Percentiles rank a stretch among this genome's conserved stretches.
phyloP scores from a whole-genome alignment of 2,113 vertebrate genomes.

The Cheilinus undulatus region DNA sequence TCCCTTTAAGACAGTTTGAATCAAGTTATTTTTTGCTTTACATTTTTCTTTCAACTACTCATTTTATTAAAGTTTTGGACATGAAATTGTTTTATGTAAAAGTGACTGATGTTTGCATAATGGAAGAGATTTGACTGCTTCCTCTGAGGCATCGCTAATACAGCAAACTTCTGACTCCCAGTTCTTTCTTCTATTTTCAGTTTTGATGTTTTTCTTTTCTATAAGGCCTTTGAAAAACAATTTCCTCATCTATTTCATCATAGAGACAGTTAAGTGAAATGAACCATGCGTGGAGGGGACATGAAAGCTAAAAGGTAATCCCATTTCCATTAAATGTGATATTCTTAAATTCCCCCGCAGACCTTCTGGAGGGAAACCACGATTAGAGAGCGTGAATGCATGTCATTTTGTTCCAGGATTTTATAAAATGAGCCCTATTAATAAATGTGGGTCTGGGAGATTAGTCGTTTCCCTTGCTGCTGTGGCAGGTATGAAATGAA shows the following conservation, averaged over 20 bases:
- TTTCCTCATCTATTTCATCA: constrained; percentile 33
- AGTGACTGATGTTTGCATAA: neutral
- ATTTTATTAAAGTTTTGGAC: constrained; percentile 11
- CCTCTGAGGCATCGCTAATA: constrained; percentile 2
- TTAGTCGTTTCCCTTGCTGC: constrained; percentile 40
- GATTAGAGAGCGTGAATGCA: constrained; percentile 57
- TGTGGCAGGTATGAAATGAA: constrained; percentile 44
- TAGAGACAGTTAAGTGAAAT: constrained; percentile 56
- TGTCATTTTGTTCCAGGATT: constrained; percentile 58
- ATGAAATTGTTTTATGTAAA: constrained; percentile 1
- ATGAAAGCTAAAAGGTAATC: constrained; percentile 76
- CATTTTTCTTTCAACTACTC: constrained; percentile 25
- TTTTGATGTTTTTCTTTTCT: constrained; percentile 36
- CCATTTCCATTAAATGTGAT: constrained; percentile 75
- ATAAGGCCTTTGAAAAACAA: constrained; percentile 13
- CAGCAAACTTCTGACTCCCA: constrained; percentile 11
- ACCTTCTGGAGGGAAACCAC: constrained; percentile 54
- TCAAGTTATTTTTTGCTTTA: constrained; percentile 17
- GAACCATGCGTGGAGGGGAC: constrained; percentile 50
- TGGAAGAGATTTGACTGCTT: neutral
- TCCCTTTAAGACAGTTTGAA: constrained; percentile 30
- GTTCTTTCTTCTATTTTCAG: constrained; percentile 1
- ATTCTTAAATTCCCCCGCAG: constrained; percentile 69
- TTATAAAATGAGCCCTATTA: constrained; percentile 59
- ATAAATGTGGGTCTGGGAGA: constrained; percentile 60